phyloP scores from a whole-genome alignment of 2,797 vertebrate species.

The Sparidentex hasta region DNA sequence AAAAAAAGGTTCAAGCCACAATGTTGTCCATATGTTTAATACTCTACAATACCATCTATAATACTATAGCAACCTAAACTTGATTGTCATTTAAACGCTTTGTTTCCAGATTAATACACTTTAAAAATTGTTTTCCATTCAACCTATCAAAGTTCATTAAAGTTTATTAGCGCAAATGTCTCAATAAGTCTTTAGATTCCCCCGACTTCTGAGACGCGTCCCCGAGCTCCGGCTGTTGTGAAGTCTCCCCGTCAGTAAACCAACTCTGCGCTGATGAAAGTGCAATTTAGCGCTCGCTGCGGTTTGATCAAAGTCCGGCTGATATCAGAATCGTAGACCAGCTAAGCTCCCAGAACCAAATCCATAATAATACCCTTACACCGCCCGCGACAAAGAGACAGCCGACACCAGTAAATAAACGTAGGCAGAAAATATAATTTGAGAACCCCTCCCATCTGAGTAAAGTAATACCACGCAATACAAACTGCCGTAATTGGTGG shows the following conservation, averaged over 20 bases:
- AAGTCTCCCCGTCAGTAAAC: conserved; percentile 65
- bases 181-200: conserved; percentile 38
- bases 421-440: conserved; percentile 65
- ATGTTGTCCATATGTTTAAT: background rate
- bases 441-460: conserved; percentile 50
- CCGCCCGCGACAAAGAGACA: conserved; percentile 72
- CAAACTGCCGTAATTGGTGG: conserved; percentile 70
- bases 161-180: conserved; percentile 26
- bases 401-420: conserved; percentile 67
- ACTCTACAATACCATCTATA: background rate
- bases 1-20: background rate
- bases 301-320: conserved; percentile 81
- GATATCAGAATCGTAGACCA: conserved; percentile 74
- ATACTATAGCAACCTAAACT: background rate
- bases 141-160: conserved; percentile 11
- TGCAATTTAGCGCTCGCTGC: conserved; percentile 77
- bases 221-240: conserved; percentile 44
- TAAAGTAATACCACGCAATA: conserved; percentile 63
- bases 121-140: conserved; percentile 22
- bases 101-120: conserved; percentile 25
- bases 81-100: conserved; percentile 11
- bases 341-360: conserved; percentile 71
- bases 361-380: conserved; percentile 72
- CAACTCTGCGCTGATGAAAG: conserved; percentile 76
- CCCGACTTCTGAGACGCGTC: conserved; percentile 36